Conservation (phyloP, 2,888 invertebrate genomes). For the Calameuta filiformis region DNA sequence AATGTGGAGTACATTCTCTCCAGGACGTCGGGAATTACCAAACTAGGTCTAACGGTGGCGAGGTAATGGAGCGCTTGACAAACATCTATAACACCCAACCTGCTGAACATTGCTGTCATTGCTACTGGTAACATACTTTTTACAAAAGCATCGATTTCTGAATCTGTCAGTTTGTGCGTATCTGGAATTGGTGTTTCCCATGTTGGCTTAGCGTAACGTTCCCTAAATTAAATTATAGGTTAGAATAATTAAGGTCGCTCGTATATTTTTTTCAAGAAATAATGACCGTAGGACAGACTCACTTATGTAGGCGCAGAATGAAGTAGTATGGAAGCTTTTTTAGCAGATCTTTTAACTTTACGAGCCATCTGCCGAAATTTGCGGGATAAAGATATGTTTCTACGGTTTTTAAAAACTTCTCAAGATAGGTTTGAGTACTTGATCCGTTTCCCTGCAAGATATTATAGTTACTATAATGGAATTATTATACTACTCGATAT, state of each 20-base stretch:
- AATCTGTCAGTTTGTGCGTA: constrained; percentile 78
- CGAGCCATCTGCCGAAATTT: constrained; percentile 85
- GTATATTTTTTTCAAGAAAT: not conserved
- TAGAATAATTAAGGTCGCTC: not conserved
- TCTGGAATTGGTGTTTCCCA: constrained; percentile 81
- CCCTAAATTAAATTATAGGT: constrained; percentile 63
- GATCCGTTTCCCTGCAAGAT: constrained; percentile 73
- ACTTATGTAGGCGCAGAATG: constrained; percentile 70
- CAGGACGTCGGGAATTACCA: constrained; percentile 85
- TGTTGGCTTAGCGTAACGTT: constrained; percentile 72
- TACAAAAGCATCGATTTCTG: constrained; percentile 85
- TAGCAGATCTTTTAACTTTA: constrained; percentile 75
- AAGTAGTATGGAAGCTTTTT: constrained; percentile 77
- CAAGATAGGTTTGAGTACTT: constrained; percentile 77
- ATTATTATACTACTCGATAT: not conserved
- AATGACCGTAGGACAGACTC: constrained; percentile 25
- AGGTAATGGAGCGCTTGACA: constrained; percentile 79
- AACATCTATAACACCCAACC: constrained; percentile 74
- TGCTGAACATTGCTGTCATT: constrained; percentile 83
- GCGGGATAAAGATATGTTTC: constrained; percentile 92
- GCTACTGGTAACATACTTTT: constrained; percentile 79
- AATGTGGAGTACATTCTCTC: constrained; percentile 84
- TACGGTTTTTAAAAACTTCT: constrained; percentile 82
- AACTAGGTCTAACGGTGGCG: constrained; percentile 81
- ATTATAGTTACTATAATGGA: not conserved